These are phyloP conservation scores for Heterodera carotae DNA, from an alignment of 1,140 invertebrate genomes.

Conservation along the genomic window DNA sequence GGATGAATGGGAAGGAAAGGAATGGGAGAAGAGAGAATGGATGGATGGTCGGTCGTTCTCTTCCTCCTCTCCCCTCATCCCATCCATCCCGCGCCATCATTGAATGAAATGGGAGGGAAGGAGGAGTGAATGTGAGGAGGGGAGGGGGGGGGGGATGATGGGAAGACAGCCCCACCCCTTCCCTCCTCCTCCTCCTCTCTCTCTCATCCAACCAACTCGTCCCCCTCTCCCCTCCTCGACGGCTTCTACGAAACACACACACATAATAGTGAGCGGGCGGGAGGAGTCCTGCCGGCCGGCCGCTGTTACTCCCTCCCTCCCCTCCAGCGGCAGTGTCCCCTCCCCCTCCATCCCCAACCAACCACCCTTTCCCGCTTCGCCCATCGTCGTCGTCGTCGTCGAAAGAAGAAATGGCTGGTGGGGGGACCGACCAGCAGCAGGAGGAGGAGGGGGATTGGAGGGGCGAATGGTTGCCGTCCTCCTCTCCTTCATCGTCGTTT, in stretches of 20 bases:
- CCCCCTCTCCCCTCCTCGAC: background rate
- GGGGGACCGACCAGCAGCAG: background rate
- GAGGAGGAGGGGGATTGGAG: background rate
- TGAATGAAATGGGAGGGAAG: background rate
- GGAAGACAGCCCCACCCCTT: background rate
- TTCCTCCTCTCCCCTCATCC: background rate
- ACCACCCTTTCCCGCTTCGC: constrained; percentile 1
- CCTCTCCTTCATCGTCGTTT: constrained; percentile 15
- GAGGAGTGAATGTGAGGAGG: background rate
- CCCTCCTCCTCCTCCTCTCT: background rate
- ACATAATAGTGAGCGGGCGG: background rate
- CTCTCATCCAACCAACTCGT: background rate
- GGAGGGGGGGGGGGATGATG: too few relatives aligned
- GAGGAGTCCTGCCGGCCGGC: background rate
- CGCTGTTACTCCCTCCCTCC: background rate
- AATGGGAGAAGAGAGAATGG: too few relatives aligned
- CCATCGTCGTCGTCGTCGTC: background rate
- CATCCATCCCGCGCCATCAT: background rate
- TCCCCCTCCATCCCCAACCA: background rate
- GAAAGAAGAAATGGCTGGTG: constrained; percentile 12
- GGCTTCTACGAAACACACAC: background rate
- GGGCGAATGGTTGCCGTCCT: background rate
- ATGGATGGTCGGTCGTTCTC: background rate
- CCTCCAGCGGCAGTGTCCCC: background rate
- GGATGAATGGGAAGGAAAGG: background rate